Percentiles rank a stretch among this genome's conserved stretches.
Conservation (phyloP, 2,888 invertebrate species). For the Anorthoa munda region DNA sequence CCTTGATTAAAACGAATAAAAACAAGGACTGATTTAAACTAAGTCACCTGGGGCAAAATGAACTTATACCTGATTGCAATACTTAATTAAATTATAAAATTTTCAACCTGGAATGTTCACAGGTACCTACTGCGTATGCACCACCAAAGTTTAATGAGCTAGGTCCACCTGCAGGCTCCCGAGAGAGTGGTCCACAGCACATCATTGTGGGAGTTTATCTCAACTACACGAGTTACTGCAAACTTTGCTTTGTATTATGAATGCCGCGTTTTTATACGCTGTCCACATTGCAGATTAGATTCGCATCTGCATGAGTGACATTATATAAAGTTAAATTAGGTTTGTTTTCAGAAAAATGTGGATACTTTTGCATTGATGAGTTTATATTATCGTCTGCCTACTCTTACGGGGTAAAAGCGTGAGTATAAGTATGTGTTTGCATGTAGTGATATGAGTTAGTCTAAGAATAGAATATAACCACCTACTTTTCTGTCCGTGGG, state of each 20-base stretch:
- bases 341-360: constrained; percentile 34
- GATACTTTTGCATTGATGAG: background rate
- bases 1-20: too few relatives aligned
- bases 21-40: background rate
- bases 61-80: background rate
- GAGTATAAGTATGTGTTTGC: background rate
- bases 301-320: constrained; percentile 13
- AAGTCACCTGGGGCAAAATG: background rate
- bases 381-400: background rate
- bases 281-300: constrained; percentile 38
- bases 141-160: constrained; percentile 57
- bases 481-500: background rate
- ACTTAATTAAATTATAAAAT: constrained; percentile 6
- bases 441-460: background rate
- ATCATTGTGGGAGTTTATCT: constrained; percentile 47
- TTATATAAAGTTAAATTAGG: constrained; percentile 44
- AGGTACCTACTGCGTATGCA: constrained; percentile 9
- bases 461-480: background rate
- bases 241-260: constrained; percentile 58
- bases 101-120: background rate
- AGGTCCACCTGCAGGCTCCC: constrained; percentile 28
- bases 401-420: background rate
- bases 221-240: constrained; percentile 30
- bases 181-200: constrained; percentile 44
- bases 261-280: constrained; percentile 27